These are phyloP conservation scores for Taurulus bubalis DNA, from an alignment of 2,113 vertebrate genomes.

Conservation along the genomic window DNA sequence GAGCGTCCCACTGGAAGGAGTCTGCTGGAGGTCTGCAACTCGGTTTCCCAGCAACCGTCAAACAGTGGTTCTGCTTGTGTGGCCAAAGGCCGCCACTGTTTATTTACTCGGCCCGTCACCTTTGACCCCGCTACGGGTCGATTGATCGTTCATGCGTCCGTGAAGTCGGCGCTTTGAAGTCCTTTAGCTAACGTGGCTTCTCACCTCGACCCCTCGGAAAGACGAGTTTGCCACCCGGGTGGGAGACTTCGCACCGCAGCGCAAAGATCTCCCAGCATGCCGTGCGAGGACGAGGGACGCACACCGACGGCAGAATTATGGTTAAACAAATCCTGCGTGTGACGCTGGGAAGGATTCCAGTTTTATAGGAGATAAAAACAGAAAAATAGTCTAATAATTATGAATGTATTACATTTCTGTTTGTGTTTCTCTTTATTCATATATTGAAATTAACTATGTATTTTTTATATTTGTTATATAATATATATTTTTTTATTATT, in stretches of 20 bases:
- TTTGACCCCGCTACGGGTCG: constrained; percentile 12
- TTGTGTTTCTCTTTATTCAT: neutral
- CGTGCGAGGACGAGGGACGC: neutral
- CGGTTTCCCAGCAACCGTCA: constrained; percentile 46
- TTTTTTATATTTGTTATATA: too few species aligned
- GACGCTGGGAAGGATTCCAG: neutral
- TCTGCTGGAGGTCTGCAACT: neutral
- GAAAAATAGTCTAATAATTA: neutral
- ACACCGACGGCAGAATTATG: neutral
- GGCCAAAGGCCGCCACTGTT: constrained; percentile 20
- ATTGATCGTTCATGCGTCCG: constrained; percentile 8
- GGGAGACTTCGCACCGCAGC: constrained; percentile 39
- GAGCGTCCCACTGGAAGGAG: neutral
- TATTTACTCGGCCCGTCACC: neutral
- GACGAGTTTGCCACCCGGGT: constrained; percentile 24
- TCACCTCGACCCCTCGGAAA: constrained; percentile 27
- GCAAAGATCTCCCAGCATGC: neutral
- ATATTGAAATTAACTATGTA: too few species aligned
- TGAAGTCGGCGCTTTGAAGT: constrained; percentile 16
- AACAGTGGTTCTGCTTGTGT: constrained; percentile 13
- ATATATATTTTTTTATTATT: too few species aligned
- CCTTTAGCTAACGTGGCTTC: constrained; percentile 25
- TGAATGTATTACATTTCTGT: neutral
- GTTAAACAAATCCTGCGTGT: neutral
- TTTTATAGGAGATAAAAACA: neutral